Evolutionary conservation across 2,113 vertebrate genomes (phyloP).

Genomic region (Ictidomys tridecemlineatus): DNA sequence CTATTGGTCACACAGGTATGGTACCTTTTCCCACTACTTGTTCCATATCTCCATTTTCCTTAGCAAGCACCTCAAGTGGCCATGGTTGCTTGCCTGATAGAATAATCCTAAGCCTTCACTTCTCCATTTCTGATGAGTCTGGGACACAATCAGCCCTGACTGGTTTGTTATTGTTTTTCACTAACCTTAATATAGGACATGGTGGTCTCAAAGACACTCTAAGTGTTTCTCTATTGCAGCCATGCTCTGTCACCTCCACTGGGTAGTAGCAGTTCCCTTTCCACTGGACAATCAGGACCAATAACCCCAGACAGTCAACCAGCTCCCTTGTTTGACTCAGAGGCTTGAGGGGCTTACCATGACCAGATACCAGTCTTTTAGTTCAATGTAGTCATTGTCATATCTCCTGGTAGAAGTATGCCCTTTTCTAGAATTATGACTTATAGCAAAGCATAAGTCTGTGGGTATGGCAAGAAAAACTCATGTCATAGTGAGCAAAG

Average conservation of each 20-base stretch:
- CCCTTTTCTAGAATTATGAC: background rate
- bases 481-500: background rate
- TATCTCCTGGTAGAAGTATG: background rate
- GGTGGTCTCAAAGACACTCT: background rate
- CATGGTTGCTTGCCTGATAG: background rate
- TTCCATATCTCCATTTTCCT: background rate
- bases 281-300: background rate
- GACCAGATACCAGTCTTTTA: background rate
- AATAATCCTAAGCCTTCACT: background rate
- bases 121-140: background rate
- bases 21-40: background rate
- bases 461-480: background rate
- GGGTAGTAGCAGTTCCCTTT: background rate
- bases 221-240: background rate
- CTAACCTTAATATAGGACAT: background rate
- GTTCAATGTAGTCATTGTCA: too few species aligned
- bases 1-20: background rate
- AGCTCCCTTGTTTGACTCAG: background rate
- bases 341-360: background rate
- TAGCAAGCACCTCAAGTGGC: background rate
- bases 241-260: background rate
- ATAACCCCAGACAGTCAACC: background rate
- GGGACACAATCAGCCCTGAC: background rate
- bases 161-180: background rate
- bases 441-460: background rate